These are phyloP conservation scores for Pardosa pseudoannulata DNA, from an alignment of 2,888 invertebrate genomes.

Conservation along the genomic window DNA sequence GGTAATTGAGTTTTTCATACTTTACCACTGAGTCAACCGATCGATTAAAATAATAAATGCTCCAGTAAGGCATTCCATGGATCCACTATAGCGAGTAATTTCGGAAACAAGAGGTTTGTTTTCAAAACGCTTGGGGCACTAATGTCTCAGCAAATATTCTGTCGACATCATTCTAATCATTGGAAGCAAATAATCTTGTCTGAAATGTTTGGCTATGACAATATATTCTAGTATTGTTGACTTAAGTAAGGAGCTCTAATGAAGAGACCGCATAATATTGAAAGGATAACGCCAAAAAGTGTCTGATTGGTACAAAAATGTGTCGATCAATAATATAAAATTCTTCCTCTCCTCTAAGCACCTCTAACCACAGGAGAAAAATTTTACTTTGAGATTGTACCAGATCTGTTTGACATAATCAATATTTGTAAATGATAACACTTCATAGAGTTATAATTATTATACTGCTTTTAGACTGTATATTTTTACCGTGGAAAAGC, in stretches of 20 bases:
- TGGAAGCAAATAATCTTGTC: constrained; percentile 59
- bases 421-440: constrained; percentile 58
- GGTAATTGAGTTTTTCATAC: constrained; percentile 65
- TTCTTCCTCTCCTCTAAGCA: constrained; percentile 8
- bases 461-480: constrained; percentile 18
- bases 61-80: constrained; percentile 34
- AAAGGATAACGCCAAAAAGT: constrained; percentile 53
- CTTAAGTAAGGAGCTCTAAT: constrained; percentile 51
- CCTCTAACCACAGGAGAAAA: constrained; percentile 18
- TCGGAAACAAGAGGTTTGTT: constrained; percentile 29
- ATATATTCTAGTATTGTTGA: constrained; percentile 57
- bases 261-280: constrained; percentile 49
- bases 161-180: constrained; percentile 58
- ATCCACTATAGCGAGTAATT: constrained; percentile 42
- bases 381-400: constrained; percentile 23
- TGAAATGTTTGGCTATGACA: constrained; percentile 46
- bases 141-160: constrained; percentile 56
- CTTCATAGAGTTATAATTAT: constrained; percentile 33
- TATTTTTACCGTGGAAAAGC: constrained; percentile 22
- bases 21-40: constrained; percentile 56
- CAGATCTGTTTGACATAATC: constrained; percentile 42
- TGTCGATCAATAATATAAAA: constrained; percentile 25
- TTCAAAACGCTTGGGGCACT: constrained; percentile 32
- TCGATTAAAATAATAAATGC: constrained; percentile 48
- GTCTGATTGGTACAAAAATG: constrained; percentile 40